Evolutionary conservation across 1,140 invertebrate species (phyloP).

Genomic region (Radopholus similis): DNA sequence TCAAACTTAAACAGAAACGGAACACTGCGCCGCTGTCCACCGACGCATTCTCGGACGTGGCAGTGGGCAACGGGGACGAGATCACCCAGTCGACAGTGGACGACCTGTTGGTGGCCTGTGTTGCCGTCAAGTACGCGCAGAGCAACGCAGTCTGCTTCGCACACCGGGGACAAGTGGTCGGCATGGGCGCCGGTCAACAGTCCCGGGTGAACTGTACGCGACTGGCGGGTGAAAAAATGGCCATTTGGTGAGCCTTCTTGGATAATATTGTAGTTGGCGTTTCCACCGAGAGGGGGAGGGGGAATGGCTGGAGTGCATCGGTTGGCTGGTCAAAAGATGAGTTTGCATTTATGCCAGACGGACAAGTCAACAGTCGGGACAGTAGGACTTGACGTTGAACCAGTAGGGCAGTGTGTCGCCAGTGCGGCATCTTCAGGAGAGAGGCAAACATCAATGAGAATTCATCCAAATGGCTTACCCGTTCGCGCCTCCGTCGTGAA

Average conservation of each 20-base stretch:
- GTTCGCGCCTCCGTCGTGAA: constrained; percentile 62
- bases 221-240: constrained; percentile 92
- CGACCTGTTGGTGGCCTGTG: constrained; percentile 69
- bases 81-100: constrained; percentile 1
- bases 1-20: constrained; percentile 83
- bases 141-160: constrained; percentile 93
- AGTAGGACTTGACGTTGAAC: constrained; percentile 49
- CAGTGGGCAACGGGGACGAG: constrained; percentile 12
- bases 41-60: constrained; percentile 77
- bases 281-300: neutral
- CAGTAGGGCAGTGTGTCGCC: constrained; percentile 58
- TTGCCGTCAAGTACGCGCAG: constrained; percentile 94
- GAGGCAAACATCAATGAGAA: neutral
- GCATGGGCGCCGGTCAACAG: constrained; percentile 95
- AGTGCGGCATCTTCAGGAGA: constrained; percentile 40
- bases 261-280: neutral
- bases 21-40: constrained; percentile 82
- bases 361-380: constrained; percentile 32
- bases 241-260: constrained; percentile 74
- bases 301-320: neutral
- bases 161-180: constrained; percentile 84
- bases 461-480: constrained; percentile 33
- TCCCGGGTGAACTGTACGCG: constrained; percentile 94
- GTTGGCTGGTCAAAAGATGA: neutral
- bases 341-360: neutral